phyloP scores from a whole-genome alignment of 2,888 invertebrate species.

The Anticlea derivata region DNA sequence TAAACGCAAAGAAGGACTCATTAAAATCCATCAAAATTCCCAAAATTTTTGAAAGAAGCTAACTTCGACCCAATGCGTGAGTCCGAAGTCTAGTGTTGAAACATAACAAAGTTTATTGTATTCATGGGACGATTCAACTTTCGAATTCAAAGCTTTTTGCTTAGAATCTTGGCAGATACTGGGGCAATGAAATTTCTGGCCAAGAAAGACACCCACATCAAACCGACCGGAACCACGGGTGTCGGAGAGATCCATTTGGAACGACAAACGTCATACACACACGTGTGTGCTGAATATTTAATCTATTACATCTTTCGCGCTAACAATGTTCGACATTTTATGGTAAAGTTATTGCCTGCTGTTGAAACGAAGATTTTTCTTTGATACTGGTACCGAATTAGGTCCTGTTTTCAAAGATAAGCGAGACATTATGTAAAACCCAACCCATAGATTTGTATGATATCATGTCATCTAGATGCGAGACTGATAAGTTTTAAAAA shows the following conservation, averaged over 20 bases:
- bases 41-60: neutral
- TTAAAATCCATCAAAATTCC: neutral
- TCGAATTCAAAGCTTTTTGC: neutral
- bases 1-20: slow-evolving; percentile 16
- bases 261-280: slow-evolving; percentile 21
- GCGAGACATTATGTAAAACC: too few relatives aligned
- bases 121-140: neutral
- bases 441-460: too few relatives aligned
- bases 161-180: slow-evolving; percentile 11
- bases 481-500: too few relatives aligned
- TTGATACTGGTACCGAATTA: too few relatives aligned
- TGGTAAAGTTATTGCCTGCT: too few relatives aligned
- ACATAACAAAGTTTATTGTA: neutral
- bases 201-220: slow-evolving; percentile 19
- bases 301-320: neutral
- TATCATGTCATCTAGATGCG: too few relatives aligned
- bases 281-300: slow-evolving; percentile 16
- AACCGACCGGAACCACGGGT: slow-evolving; percentile 16
- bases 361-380: too few relatives aligned
- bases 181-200: slow-evolving; percentile 5
- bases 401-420: too few relatives aligned
- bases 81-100: neutral
- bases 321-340: neutral
- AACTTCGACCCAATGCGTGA: neutral
- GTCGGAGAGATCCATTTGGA: slow-evolving; percentile 21